Conservation (phyloP, 2,113 vertebrate genomes). For the Craseonycteris thonglongyai region DNA sequence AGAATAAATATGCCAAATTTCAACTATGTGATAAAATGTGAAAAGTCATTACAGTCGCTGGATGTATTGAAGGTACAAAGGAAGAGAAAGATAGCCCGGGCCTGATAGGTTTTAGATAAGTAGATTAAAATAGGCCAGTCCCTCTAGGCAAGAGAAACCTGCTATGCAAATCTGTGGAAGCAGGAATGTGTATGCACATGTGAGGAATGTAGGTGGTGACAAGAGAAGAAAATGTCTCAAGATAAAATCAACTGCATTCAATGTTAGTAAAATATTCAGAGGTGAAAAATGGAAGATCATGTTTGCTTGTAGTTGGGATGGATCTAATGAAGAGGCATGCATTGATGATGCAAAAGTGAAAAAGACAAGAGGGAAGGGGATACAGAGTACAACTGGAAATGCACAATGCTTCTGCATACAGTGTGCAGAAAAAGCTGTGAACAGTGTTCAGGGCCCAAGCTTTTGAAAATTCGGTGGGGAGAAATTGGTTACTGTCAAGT, state of each 20-base stretch:
- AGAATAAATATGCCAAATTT: background rate
- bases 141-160: background rate
- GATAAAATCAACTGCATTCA: background rate
- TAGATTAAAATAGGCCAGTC: background rate
- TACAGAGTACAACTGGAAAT: background rate
- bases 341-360: background rate
- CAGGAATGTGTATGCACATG: background rate
- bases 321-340: background rate
- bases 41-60: background rate
- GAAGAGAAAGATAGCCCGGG: background rate
- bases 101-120: background rate
- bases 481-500: background rate
- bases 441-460: no score
- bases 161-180: background rate
- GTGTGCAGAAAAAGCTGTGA: background rate
- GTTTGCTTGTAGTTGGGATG: background rate
- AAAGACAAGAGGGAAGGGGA: background rate
- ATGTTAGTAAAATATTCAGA: background rate
- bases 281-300: background rate
- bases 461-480: background rate
- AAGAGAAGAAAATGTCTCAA: background rate
- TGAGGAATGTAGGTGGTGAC: background rate
- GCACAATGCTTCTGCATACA: background rate
- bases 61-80: background rate
- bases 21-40: background rate